These are phyloP conservation scores for Acrobasis suavella DNA, from an alignment of 2,888 invertebrate species.

Conservation along the genomic window DNA sequence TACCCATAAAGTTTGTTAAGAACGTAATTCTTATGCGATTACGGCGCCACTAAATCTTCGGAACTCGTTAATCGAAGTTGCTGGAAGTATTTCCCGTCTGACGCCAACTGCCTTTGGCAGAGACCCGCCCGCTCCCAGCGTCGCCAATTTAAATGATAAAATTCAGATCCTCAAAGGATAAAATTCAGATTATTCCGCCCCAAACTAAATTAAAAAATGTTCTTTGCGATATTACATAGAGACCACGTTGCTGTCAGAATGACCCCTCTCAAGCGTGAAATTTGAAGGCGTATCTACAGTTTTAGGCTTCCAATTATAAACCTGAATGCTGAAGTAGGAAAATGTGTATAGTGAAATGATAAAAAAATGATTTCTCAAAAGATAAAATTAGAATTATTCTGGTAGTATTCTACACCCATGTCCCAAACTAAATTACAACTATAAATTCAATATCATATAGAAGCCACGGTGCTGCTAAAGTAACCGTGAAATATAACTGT, in stretches of 20 bases:
- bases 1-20: conserved; percentile 51
- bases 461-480: too few species aligned
- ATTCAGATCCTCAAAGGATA: conserved; percentile 73
- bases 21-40: conserved; percentile 73
- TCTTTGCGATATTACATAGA: conserved; percentile 29
- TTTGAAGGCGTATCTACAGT: background rate
- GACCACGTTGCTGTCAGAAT: conserved; percentile 6
- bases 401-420: too few species aligned
- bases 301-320: background rate
- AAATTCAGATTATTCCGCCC: conserved; percentile 63
- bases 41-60: conserved; percentile 72
- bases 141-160: conserved; percentile 78
- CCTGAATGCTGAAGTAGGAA: background rate
- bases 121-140: conserved; percentile 54
- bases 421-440: too few species aligned
- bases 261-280: conserved; percentile 16
- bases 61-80: conserved; percentile 79
- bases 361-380: too few species aligned
- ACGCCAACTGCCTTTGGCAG: conserved; percentile 77
- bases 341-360: background rate
- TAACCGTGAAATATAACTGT: too few species aligned
- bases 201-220: conserved; percentile 55
- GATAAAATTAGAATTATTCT: too few species aligned
- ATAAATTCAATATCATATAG: too few species aligned
- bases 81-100: conserved; percentile 68